Conservation (phyloP, 2,888 invertebrate genomes). For the Idaea straminata region DNA sequence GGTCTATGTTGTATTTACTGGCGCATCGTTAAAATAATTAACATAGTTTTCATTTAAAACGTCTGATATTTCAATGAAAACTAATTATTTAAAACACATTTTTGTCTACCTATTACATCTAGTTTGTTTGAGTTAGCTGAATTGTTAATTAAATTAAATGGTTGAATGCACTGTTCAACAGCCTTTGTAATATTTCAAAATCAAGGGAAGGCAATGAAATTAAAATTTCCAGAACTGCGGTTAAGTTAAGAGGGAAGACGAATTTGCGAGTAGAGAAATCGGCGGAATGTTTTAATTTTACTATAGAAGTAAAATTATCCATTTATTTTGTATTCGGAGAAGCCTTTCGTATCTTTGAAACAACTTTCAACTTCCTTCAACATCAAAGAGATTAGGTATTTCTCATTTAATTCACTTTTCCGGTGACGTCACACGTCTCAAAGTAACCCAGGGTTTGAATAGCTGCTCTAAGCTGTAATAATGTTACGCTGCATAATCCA, state of each 20-base stretch:
- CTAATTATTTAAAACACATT: background rate
- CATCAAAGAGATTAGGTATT: conserved; percentile 12
- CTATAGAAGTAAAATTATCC: background rate
- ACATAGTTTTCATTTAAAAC: background rate
- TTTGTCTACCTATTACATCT: background rate
- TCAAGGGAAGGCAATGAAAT: background rate
- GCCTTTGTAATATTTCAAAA: background rate
- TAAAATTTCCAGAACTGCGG: conserved; percentile 3
- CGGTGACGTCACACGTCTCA: conserved; percentile 22
- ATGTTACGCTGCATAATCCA: conserved; percentile 58
- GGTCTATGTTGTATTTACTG: background rate
- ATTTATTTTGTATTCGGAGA: background rate
- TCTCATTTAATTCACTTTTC: conserved; percentile 21
- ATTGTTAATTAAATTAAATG: background rate
- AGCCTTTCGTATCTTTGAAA: background rate
- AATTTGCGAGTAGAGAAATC: conserved; percentile 10
- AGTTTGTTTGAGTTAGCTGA: background rate
- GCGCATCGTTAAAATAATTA: background rate
- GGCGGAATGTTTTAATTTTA: background rate
- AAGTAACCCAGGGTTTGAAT: conserved; percentile 22
- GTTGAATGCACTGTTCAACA: background rate
- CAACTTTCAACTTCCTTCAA: conserved; percentile 12
- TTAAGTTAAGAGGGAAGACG: conserved; percentile 3
- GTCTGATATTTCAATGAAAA: background rate
- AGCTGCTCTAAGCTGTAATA: conserved; percentile 28